Evolutionary conservation across 2,113 vertebrate genomes (phyloP), one percentile per base, ranked within the genome.

Genomic region (mouse (Mus musculus)): DNA sequence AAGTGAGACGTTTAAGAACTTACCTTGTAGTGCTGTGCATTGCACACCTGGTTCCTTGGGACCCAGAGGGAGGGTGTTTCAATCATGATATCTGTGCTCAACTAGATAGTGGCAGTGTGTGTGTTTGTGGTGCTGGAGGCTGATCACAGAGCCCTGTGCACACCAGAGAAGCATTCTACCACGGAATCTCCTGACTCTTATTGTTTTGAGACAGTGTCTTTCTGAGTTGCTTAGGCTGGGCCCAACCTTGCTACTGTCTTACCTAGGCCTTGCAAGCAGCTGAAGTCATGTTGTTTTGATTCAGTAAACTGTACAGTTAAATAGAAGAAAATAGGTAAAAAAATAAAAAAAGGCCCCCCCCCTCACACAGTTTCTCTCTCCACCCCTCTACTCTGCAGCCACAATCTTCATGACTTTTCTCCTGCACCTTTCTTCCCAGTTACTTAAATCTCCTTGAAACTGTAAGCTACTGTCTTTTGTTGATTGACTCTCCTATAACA

Each of bases 1-100:
- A 5, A 33, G 56, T 4, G 1, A 75, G 17, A 17, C 4, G 10
- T 10, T 42, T 24, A 1, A 52, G 17, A 5, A 24, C 0, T 6
- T 9, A 11, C 71, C 7, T 24, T 9, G 0, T 0, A 3, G n/a
- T 1, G 0, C 12, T 1, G 16, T 59, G 2, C 0, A 1, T 28
- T 22, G 1, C 49, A 39, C 0, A 1, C 13, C 13, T 30, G 7
- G 5, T 20, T 77, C 85, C 78, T 89, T 49, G 59, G 24, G 71
- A 4, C 39, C 24, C 0, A 22, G 30, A 69, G 49, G 20, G 76
- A 36, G 54, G 56, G 33, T 88, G 28, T 7, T 71, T 24, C 6
- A 0, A 5, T 61, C 36, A 46, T 56, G 71, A 19, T 22, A 49
- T 20, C 8, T 30, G 61, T 56, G 42, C 88, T 75, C 75, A 52